A percentile compares a stretch with the other conserved stretches of the same genome.
These are phyloP conservation scores for Cottoperca gobio DNA, from an alignment of 2,797 vertebrate genomes.

Conservation along the genomic window DNA sequence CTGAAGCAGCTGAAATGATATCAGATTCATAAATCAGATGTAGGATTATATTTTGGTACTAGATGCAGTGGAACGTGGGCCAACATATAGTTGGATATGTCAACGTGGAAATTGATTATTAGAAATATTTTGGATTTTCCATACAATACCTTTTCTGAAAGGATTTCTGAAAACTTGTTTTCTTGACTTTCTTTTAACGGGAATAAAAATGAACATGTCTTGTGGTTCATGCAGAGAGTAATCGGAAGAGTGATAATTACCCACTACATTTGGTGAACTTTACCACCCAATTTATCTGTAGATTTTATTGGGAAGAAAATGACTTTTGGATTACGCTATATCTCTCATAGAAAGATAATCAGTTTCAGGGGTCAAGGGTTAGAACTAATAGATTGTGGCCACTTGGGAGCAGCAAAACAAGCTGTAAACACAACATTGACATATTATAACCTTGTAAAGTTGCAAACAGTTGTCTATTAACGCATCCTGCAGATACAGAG, in stretches of 20 bases:
- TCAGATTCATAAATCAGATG: neutral
- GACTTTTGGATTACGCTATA: neutral
- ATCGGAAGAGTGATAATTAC: neutral
- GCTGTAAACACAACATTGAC: neutral
- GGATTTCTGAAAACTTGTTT: neutral
- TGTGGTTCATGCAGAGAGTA: neutral
- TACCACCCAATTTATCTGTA: neutral
- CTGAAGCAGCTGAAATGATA: too few relatives aligned
- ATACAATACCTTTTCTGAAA: neutral
- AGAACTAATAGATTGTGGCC: neutral
- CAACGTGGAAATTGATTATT: too few relatives aligned
- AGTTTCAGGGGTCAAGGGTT: neutral
- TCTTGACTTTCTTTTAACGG: neutral
- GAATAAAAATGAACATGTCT: neutral
- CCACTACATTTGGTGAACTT: neutral
- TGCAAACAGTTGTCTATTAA: neutral
- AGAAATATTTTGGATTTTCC: neutral
- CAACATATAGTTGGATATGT: too few relatives aligned
- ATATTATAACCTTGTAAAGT: neutral
- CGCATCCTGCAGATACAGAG: neutral
- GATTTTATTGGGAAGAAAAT: neutral
- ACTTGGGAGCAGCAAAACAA: neutral
- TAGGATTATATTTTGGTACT: neutral
- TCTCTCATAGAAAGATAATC: neutral
- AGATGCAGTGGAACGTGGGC: neutral